Percentiles rank a stretch among this genome's conserved stretches.
These are phyloP conservation scores for Lucilia cuprina DNA, from an alignment of 1,140 invertebrate species.

Conservation along the genomic window DNA sequence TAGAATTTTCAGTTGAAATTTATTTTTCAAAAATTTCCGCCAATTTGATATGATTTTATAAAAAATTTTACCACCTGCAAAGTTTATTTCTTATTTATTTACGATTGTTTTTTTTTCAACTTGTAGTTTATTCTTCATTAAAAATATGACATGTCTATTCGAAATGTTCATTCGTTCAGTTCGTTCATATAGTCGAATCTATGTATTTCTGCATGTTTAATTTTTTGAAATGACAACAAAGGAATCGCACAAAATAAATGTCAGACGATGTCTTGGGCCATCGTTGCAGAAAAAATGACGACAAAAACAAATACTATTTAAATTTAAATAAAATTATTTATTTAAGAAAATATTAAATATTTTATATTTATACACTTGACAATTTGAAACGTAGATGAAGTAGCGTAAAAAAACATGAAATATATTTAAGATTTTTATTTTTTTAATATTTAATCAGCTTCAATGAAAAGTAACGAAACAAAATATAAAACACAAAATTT, in stretches of 20 bases:
- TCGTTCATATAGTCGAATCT: not conserved
- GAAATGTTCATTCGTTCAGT: not conserved
- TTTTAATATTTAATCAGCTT: constrained; percentile 11
- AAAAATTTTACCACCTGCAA: not conserved
- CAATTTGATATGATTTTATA: not conserved
- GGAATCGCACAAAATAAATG: not conserved
- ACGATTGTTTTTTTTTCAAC: not conserved
- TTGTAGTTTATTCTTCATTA: not conserved
- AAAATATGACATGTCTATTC: constrained; percentile 2
- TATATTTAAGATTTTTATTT: not conserved
- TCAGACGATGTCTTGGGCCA: not conserved
- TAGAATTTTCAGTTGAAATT: not conserved
- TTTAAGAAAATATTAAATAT: not conserved
- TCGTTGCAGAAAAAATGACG: not conserved
- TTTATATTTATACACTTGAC: not conserved
- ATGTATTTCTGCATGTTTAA: not conserved
- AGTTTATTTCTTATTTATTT: not conserved
- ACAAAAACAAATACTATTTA: not conserved
- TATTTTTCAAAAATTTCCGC: not conserved
- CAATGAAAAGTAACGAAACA: not conserved
- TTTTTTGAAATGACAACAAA: constrained; percentile 1
- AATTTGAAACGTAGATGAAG: not conserved
- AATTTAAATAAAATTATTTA: not conserved
- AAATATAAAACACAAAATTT: not conserved
- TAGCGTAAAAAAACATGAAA: not conserved